Percentiles rank a stretch among this genome's conserved stretches.
Conservation (phyloP, 1,140 invertebrate genomes). For the Nasonia giraulti region DNA sequence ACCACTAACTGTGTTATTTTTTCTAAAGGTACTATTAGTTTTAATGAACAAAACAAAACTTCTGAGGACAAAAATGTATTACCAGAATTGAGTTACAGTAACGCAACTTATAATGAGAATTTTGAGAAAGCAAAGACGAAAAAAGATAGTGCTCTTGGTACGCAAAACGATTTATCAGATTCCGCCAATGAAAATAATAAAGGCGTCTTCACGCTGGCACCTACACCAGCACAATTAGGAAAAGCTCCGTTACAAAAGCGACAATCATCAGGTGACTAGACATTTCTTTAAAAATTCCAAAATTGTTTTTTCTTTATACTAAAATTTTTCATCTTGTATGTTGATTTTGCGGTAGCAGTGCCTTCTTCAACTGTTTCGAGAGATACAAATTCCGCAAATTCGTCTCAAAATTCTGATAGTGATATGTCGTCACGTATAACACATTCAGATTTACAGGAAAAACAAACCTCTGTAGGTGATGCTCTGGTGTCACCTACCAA, state of each 20-base stretch:
- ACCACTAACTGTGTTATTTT: background rate
- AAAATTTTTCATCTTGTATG: background rate
- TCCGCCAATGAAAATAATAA: conserved; percentile 26
- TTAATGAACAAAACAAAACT: conserved; percentile 4
- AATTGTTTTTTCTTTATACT: background rate
- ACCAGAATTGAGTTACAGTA: background rate
- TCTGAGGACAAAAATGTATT: conserved; percentile 8
- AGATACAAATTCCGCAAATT: conserved; percentile 53
- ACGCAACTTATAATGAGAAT: background rate
- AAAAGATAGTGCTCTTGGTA: background rate
- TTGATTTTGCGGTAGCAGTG: conserved; percentile 58
- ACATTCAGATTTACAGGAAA: conserved; percentile 13
- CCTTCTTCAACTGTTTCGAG: conserved; percentile 66
- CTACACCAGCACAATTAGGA: conserved; percentile 93
- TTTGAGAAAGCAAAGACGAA: conserved; percentile 8
- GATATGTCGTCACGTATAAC: background rate
- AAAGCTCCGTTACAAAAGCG: conserved; percentile 89
- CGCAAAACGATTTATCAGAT: conserved; percentile 7
- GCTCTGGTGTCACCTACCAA: background rate
- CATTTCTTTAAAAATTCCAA: background rate
- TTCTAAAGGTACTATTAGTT: background rate
- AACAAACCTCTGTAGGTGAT: background rate
- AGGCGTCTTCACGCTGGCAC: conserved; percentile 83
- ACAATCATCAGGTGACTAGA: conserved; percentile 81
- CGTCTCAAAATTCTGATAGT: background rate